Conservation (phyloP, 2,113 vertebrate species). For the Callionymus lyra region DNA sequence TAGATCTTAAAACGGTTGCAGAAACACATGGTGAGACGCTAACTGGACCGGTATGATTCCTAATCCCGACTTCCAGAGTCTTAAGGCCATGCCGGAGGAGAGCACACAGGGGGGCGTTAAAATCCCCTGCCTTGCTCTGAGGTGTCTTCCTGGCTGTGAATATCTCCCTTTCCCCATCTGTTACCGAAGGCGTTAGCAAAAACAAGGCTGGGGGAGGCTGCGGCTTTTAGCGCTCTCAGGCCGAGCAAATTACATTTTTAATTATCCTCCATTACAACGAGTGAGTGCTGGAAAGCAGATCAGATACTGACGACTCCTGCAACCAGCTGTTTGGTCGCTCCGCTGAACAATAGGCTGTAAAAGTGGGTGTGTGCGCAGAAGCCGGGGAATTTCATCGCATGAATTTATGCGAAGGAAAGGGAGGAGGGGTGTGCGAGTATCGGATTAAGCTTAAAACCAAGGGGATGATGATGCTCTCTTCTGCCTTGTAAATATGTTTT, state of each 20-base stretch:
- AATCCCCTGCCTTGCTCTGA: conserved; percentile 35
- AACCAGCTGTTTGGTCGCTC: conserved; percentile 43
- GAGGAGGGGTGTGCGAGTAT: conserved; percentile 3
- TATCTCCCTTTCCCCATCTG: conserved; percentile 58
- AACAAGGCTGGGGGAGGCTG: conserved; percentile 8
- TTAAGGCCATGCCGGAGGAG: conserved; percentile 28
- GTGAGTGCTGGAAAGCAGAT: conserved; percentile 38
- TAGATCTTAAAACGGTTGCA: conserved; percentile 18
- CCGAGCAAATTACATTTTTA: conserved; percentile 51
- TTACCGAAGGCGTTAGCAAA: conserved; percentile 27
- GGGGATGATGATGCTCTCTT: conserved; percentile 50
- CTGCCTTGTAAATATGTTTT: conserved; percentile 51
- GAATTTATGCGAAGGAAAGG: conserved; percentile 13
- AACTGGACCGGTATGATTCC: conserved; percentile 5
- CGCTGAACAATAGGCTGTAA: conserved; percentile 43
- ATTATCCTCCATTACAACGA: conserved; percentile 51
- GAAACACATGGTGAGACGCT: conserved; percentile 11
- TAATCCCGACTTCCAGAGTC: conserved; percentile 31
- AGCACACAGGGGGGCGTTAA: conserved; percentile 33
- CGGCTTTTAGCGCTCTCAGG: conserved; percentile 31
- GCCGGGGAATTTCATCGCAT: conserved; percentile 9
- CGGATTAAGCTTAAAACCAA: conserved; percentile 45
- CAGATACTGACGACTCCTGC: conserved; percentile 44
- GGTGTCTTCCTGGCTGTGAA: conserved; percentile 47
- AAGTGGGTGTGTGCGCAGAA: conserved; percentile 9